Evolutionary conservation across 2,113 vertebrate species (phyloP).

Genomic region (Ceuthmochares aereus): DNA sequence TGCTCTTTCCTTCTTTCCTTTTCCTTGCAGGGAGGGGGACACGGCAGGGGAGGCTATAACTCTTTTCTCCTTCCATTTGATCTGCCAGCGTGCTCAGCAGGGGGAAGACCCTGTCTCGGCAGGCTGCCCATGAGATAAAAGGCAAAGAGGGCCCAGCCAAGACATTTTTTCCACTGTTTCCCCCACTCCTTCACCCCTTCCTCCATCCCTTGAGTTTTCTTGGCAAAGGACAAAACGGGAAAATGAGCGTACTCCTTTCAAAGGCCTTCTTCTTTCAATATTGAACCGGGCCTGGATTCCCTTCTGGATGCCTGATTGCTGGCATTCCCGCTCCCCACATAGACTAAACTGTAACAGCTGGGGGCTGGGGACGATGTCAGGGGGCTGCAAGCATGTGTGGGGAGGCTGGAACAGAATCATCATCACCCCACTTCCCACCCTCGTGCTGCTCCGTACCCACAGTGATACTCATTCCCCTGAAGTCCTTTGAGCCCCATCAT

Average conservation of each 20-base stretch:
- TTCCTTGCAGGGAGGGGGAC: neutral
- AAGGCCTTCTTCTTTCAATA: constrained; percentile 67
- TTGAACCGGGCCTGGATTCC: constrained; percentile 36
- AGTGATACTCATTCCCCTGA: fast-evolving
- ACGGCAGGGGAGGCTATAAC: neutral
- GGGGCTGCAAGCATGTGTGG: fast-evolving
- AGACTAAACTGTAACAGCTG: constrained; percentile 67
- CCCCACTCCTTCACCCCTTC: neutral
- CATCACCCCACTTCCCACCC: neutral
- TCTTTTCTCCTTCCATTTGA: constrained; percentile 55
- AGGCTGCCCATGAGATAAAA: constrained; percentile 59
- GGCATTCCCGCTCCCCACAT: neutral
- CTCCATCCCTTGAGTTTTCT: constrained; percentile 16
- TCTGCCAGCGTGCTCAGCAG: constrained; percentile 50
- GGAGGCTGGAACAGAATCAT: neutral
- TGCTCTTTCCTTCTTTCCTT: neutral
- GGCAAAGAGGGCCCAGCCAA: constrained; percentile 49
- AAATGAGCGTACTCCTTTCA: constrained; percentile 45
- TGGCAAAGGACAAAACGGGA: constrained; percentile 65
- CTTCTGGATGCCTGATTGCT: constrained; percentile 68
- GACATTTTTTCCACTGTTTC: constrained; percentile 54
- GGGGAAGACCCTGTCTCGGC: constrained; percentile 54
- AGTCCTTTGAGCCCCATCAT: fast-evolving
- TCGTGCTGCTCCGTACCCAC: fast-evolving
- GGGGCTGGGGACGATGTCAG: neutral